Percentiles rank a stretch among this genome's conserved stretches.
Conservation (phyloP, 2,797 vertebrate genomes). For the Euphonia xanthogaster region DNA sequence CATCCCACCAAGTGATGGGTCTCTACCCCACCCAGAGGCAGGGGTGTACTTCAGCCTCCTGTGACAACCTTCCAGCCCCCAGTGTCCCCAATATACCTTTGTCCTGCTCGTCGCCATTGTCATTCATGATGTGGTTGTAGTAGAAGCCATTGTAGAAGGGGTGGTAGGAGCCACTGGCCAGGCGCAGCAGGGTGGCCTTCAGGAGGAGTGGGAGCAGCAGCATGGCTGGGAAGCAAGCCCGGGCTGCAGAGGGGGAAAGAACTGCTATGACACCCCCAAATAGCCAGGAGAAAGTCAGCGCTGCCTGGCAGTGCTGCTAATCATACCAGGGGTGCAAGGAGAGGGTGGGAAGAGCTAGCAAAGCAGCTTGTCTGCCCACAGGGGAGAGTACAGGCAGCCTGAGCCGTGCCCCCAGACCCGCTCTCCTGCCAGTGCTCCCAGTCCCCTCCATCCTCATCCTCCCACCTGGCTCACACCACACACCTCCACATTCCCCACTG, state of each 20-base stretch:
- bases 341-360: neutral
- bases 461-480: rapidly evolving
- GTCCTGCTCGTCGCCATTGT: conserved; percentile 65
- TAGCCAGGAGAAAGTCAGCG: neutral
- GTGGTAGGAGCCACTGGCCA: conserved; percentile 12
- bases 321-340: neutral
- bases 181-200: conserved; percentile 59
- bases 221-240: neutral
- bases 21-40: neutral
- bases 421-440: neutral
- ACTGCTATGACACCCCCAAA: neutral
- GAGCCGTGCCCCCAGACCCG: neutral
- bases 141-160: conserved; percentile 87
- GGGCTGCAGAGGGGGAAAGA: neutral
- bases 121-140: conserved; percentile 81
- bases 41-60: neutral
- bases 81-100: conserved; percentile 71
- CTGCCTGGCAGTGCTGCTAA: neutral
- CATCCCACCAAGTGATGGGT: too few species aligned
- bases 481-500: rapidly evolving
- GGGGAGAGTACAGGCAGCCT: neutral
- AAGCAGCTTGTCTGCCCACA: rapidly evolving
- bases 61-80: neutral
- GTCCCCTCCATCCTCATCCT: neutral
- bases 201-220: conserved; percentile 32